phyloP scores from a whole-genome alignment of 2,113 vertebrate species.

The Cephalopterus ornatus region DNA sequence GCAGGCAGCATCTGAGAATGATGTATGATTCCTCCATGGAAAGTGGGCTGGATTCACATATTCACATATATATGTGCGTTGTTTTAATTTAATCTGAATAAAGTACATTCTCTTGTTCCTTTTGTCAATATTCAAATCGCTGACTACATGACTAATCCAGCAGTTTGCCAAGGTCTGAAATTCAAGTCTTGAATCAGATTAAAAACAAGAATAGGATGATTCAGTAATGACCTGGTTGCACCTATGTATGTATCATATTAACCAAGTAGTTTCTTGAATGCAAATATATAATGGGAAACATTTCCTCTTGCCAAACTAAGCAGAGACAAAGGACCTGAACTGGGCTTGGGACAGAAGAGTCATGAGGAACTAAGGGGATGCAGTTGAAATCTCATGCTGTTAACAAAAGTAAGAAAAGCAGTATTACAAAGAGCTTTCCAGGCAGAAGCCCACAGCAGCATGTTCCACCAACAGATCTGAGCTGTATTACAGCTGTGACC shows the following conservation, averaged over 20 bases:
- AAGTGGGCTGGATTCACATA: not conserved
- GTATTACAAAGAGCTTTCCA: not conserved
- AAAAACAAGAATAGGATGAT: not conserved
- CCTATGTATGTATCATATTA: not conserved
- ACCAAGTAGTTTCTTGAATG: not conserved
- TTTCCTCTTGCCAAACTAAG: not conserved
- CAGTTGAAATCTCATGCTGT: not conserved
- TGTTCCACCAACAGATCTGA: not conserved
- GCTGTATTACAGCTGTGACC: not conserved
- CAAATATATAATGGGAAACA: not conserved
- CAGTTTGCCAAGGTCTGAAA: not conserved
- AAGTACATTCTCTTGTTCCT: not conserved
- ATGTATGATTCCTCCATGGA: not conserved
- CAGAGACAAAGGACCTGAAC: not conserved
- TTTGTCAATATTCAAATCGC: not conserved
- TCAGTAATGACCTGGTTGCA: not conserved
- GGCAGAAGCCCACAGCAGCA: not conserved
- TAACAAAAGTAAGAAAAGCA: not conserved
- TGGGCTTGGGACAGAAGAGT: not conserved
- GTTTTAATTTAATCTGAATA: not conserved
- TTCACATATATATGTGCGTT: not conserved
- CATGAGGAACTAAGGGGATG: not conserved
- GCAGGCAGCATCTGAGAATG: not conserved
- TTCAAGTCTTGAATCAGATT: not conserved
- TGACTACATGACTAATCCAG: not conserved